Base-by-base conservation (phyloP, 2,797 vertebrate species). In the Taeniopygia guttata region DNA sequence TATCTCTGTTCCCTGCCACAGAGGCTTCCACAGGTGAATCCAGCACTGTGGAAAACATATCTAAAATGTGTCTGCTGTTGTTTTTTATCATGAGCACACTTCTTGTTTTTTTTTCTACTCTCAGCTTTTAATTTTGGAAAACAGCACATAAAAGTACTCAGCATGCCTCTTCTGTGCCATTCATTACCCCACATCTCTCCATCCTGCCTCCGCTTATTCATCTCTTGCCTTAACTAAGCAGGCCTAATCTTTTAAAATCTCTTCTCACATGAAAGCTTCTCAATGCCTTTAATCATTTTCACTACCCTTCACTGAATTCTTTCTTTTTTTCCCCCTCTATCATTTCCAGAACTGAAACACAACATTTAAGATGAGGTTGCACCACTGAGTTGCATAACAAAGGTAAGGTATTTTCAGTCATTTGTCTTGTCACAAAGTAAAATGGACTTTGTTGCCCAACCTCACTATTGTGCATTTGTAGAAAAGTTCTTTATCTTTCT, bases 221-320 rank as follows among this genome's bases (percentile, higher is more conserved):
- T 84, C 84, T 93, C 84, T 84, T 82, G 78, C 81, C 94, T 92
- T 91, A 96, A 94, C 94, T 94, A 91, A 95, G 73, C 51, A 5
- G 40, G 72, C 69, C 67, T 91, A 76, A 95, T 96, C 87, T 87
- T 91, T 93, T 86, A 16, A 90, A 81, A 93, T 90, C 79, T 95
- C 73, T 81, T 69, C 62, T 91, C 73, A 42, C 73, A 86, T 79
- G 73, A 75, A 95, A 91, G 87, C 63, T 84, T 73, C 94, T 93
- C 18, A 1, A 59, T 67, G 73, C 36, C 69, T 93, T 81, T 84
- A 91, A 93, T 91, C 2, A 78, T 77, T 94, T 95, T 79, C 87
- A 95, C 79, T 82, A 81, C 83, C 79, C 89, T 91, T 74, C 87
- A 63, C 69, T 87, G 92, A 94, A 78, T 91, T 55, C 36, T 92